Percentiles rank a stretch among this genome's conserved stretches.
phyloP scores from a whole-genome alignment of 2,797 vertebrate genomes.

The Mycteria americana region DNA sequence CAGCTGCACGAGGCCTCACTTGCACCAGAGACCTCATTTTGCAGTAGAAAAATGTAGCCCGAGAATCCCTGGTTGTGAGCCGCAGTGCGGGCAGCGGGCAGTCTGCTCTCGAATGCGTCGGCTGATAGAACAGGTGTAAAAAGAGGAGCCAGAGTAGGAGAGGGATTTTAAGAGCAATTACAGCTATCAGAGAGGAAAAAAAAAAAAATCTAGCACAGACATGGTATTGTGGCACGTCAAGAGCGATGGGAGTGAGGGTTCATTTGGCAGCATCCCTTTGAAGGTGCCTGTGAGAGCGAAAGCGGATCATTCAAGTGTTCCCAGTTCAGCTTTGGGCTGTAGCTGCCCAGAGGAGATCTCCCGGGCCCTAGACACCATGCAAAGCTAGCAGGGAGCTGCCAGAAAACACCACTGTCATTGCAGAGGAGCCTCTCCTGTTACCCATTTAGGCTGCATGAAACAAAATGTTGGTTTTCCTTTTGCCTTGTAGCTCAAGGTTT shows the following conservation, averaged over 20 bases:
- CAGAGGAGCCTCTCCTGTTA: neutral
- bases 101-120: fast-evolving
- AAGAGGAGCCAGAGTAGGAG: neutral
- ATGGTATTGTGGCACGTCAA: neutral
- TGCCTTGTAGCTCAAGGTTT: neutral
- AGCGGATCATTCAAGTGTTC: neutral
- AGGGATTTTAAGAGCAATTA: neutral
- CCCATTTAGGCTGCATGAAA: neutral
- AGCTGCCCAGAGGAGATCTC: neutral
- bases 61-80: neutral
- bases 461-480: neutral
- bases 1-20: fast-evolving
- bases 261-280: neutral
- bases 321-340: neutral
- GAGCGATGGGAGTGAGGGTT: neutral
- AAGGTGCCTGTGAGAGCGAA: neutral
- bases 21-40: neutral
- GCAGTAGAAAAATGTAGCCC: neutral
- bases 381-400: neutral
- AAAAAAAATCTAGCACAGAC: neutral
- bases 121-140: neutral
- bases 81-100: fast-evolving
- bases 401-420: neutral
- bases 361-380: neutral
- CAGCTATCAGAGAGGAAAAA: neutral